Evolutionary conservation across 2,113 vertebrate species (phyloP), one percentile per base, ranked within the genome.

Genomic region (Mustela nigripes): DNA sequence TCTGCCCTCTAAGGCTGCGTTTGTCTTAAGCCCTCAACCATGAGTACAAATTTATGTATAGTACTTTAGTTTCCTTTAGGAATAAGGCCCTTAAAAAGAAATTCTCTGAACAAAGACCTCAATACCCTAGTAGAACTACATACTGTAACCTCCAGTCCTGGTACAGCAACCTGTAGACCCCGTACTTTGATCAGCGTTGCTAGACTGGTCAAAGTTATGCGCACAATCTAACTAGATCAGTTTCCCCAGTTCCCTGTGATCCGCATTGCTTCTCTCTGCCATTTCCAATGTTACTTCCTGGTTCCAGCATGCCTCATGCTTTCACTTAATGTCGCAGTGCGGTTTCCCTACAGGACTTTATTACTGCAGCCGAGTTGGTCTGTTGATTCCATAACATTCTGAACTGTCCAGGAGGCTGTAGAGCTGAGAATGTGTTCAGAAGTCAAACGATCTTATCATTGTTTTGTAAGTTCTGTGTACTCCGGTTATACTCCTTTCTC

Each of bases 11-110:
- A 62, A 16, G n/a, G 39, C 31, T 71, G 50, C 1, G 0, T 95
- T 69, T 87, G 53, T 80, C 33, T 91, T 22, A 48, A 50, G 18
- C n/a, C 24, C 92, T 87, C 42, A 73, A 63, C 90, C 42, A 0
- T 42, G 21, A 79, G 7, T 53, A 22, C 26, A 71, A 79, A 80
- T 80, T 6, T 80, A 48, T 26, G 21, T 33, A 26, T 15, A 56
- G 15, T 39, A 48, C 22, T 50, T 53, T 12, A 74, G 2, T 76
- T 28, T 88, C 7, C 74, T 50, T 82, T 76, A 81, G 48, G 36
- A 76, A 81, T 50, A 88, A 85, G 48, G 7, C 33, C 58, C 84
- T 74, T 91, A 65, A 94, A 94, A 86, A 53, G 31, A 82, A 67
- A 88, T 76, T 76, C 56, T 91, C 45, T 87, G 19, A 42, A 39